phyloP scores from a whole-genome alignment of 2,888 invertebrate genomes.

The Andrena haemorrhoa region DNA sequence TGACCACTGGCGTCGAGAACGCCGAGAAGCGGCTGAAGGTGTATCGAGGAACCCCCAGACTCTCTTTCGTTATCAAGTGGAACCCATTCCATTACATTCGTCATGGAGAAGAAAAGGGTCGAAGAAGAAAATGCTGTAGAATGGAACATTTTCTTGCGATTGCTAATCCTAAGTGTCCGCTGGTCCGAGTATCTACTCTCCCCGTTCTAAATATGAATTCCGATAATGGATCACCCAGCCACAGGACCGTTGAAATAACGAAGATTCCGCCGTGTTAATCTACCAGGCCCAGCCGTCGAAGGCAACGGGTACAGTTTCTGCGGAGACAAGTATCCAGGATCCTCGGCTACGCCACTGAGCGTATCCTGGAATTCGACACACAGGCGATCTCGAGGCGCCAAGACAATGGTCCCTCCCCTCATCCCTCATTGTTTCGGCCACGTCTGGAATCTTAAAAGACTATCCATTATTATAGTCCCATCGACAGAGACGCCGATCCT shows the following conservation, averaged over 20 bases:
- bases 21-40: not conserved
- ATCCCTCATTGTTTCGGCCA: slow-evolving; percentile 76
- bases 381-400: slow-evolving; percentile 68
- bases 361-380: slow-evolving; percentile 66
- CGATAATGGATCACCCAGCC: not conserved
- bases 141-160: not conserved
- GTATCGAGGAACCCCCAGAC: not conserved
- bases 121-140: not conserved
- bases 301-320: not conserved
- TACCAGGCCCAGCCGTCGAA: not conserved
- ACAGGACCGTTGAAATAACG: not conserved
- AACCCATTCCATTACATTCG: not conserved
- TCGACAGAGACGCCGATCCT: slow-evolving; percentile 46
- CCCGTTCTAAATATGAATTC: not conserved
- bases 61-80: not conserved
- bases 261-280: not conserved
- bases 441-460: slow-evolving; percentile 74
- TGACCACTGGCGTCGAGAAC: slow-evolving; percentile 48
- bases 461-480: slow-evolving; percentile 72
- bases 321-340: slow-evolving; percentile 3
- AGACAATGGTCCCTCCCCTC: slow-evolving; percentile 75
- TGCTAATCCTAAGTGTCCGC: not conserved
- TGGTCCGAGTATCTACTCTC: not conserved
- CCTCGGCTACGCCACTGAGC: slow-evolving; percentile 48
- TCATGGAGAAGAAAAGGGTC: not conserved